Conservation (phyloP, 2,888 invertebrate species). For the Campoplex nolae region DNA sequence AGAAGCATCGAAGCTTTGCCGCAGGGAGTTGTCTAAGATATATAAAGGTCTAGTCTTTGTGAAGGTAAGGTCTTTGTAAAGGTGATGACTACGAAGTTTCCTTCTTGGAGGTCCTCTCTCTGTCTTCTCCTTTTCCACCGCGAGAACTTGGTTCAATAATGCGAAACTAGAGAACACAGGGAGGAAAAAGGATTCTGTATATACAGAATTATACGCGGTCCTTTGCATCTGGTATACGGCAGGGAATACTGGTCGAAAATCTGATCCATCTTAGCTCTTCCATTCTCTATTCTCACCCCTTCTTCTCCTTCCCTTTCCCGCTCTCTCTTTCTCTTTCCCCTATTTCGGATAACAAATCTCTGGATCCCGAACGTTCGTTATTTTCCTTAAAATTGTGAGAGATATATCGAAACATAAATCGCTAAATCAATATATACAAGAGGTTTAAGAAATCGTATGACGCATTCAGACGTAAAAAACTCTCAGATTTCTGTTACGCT, state of each 20-base stretch:
- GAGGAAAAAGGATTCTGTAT: not conserved
- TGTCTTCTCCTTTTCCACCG: not conserved
- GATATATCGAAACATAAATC: slow-evolving; percentile 26
- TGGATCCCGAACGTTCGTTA: not conserved
- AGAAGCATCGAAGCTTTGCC: slow-evolving; percentile 44
- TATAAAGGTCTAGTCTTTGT: slow-evolving; percentile 33
- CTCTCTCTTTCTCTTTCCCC: not conserved
- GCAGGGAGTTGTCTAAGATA: slow-evolving; percentile 13
- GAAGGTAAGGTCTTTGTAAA: slow-evolving; percentile 33
- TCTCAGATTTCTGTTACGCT: not conserved
- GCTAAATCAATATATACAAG: slow-evolving; percentile 1
- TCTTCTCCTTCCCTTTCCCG: not conserved
- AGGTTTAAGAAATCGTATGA: slow-evolving; percentile 1
- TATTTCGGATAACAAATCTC: slow-evolving; percentile 14
- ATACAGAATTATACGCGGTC: slow-evolving; percentile 38
- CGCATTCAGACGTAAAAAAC: not conserved
- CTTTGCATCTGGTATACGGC: slow-evolving; percentile 1
- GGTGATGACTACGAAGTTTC: slow-evolving; percentile 39
- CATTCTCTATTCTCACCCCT: not conserved
- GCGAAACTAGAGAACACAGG: slow-evolving; percentile 27
- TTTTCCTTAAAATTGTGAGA: not conserved
- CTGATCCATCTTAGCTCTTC: slow-evolving; percentile 13
- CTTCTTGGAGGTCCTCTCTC: not conserved
- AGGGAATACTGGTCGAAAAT: slow-evolving; percentile 28
- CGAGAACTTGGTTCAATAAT: slow-evolving; percentile 52